A percentile compares a stretch with the other conserved stretches of the same genome.
Conservation (phyloP, 2,113 vertebrate genomes). For the Passer montanus region DNA sequence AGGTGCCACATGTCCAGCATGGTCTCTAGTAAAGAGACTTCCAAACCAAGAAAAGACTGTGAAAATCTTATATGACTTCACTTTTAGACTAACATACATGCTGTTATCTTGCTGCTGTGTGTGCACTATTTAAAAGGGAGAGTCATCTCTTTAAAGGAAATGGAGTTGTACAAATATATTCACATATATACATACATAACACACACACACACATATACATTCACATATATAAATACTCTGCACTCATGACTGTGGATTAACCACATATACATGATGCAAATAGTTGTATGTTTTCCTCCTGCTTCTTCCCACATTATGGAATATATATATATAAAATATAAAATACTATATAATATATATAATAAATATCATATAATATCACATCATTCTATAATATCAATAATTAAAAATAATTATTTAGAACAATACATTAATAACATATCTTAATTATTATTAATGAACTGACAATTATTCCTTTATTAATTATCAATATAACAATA, state of each 20-base stretch:
- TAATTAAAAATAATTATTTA: too few relatives aligned
- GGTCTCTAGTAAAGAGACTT: neutral
- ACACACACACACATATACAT: fast-evolving
- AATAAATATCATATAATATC: too few relatives aligned
- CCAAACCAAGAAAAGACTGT: neutral
- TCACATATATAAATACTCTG: neutral
- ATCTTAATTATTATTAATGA: too few relatives aligned
- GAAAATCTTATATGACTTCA: neutral
- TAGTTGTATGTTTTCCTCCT: neutral
- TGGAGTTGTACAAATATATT: neutral
- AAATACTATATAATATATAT: too few relatives aligned
- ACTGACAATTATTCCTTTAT: too few relatives aligned
- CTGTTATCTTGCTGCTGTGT: neutral
- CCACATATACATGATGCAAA: neutral
- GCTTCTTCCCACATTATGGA: neutral
- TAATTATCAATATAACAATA: too few relatives aligned
- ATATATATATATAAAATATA: neutral
- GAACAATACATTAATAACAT: too few relatives aligned
- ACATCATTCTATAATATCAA: too few relatives aligned
- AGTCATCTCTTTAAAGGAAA: neutral
- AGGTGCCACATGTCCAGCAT: neutral
- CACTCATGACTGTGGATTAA: neutral
- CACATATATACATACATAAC: fast-evolving
- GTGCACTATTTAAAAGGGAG: neutral
- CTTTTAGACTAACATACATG: neutral